phyloP scores from a whole-genome alignment of 2,888 invertebrate genomes.

The Agriopis marginaria region DNA sequence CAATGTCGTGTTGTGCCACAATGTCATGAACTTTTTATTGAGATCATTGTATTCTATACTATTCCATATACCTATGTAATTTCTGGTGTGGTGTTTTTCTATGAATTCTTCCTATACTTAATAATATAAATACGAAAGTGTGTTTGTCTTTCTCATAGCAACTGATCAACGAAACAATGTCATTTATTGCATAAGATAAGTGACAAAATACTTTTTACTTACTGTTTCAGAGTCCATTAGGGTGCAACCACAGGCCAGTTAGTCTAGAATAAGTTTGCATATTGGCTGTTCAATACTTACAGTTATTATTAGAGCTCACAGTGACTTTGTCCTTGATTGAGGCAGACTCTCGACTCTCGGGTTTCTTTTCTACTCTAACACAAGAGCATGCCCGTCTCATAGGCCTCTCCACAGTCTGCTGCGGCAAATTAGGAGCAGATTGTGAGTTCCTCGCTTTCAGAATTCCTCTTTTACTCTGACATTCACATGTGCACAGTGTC shows the following conservation, averaged over 20 bases:
- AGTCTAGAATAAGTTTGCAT: not conserved
- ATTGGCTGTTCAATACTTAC: conserved; percentile 58
- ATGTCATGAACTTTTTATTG: too few species aligned
- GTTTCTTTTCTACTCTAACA: conserved; percentile 66
- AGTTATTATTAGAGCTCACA: conserved; percentile 66
- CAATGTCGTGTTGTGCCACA: too few species aligned
- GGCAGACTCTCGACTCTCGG: conserved; percentile 47
- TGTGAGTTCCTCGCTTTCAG: conserved; percentile 57
- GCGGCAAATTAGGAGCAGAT: conserved; percentile 70
- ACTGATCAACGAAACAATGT: too few species aligned
- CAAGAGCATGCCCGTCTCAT: conserved; percentile 74
- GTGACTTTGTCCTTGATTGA: conserved; percentile 53
- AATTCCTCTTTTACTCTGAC: conserved; percentile 48
- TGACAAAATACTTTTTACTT: not conserved
- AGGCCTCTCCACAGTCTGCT: conserved; percentile 58
- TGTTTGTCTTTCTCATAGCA: too few species aligned
- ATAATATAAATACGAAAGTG: too few species aligned
- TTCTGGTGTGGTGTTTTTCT: too few species aligned
- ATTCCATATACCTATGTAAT: too few species aligned
- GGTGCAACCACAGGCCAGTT: not conserved
- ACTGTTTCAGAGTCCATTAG: too few species aligned
- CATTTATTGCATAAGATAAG: not conserved
- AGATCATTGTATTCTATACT: too few species aligned
- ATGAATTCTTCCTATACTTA: too few species aligned
- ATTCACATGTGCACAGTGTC: conserved; percentile 64